Evolutionary conservation across 2,888 invertebrate species (phyloP).

Genomic region (Trissoscelio sp.): DNA sequence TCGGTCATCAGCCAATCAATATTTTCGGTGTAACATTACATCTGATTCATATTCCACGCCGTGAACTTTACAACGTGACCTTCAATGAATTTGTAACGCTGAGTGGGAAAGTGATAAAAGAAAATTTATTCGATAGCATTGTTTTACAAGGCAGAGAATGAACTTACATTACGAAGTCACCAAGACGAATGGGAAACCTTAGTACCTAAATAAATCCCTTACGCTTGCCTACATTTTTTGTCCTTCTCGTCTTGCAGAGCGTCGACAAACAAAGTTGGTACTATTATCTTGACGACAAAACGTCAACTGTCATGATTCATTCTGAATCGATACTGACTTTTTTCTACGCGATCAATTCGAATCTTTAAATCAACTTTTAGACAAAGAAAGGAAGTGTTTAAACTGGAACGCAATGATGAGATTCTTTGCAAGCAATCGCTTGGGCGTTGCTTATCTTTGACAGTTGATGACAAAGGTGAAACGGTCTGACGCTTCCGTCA

Average conservation of each 20-base stretch:
- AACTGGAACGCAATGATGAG: conserved; percentile 26
- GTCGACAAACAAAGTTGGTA: conserved; percentile 56
- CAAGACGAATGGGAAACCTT: conserved; percentile 80
- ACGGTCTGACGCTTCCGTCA: conserved; percentile 79
- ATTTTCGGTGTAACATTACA: neutral
- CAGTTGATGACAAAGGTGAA: conserved; percentile 82
- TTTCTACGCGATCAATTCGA: neutral
- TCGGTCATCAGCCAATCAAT: conserved; percentile 1
- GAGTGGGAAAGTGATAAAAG: neutral
- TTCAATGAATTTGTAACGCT: neutral
- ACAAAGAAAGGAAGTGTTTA: conserved; percentile 24
- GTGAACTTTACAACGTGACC: neutral
- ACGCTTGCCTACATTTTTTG: conserved; percentile 76
- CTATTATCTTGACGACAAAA: conserved; percentile 60
- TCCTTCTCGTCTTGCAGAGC: conserved; percentile 71
- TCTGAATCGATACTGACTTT: conserved; percentile 27
- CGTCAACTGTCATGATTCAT: conserved; percentile 26
- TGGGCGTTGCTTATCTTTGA: conserved; percentile 80
- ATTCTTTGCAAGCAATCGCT: conserved; percentile 42
- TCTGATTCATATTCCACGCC: neutral
- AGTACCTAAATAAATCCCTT: conserved; percentile 79
- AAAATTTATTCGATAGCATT: conserved; percentile 40
- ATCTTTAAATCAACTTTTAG: conserved; percentile 13
- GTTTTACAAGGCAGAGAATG: conserved; percentile 65
- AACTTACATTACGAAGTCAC: conserved; percentile 78